These are phyloP conservation scores for Hybognathus amarus DNA, from an alignment of 2,797 vertebrate species.

Conservation along the genomic window DNA sequence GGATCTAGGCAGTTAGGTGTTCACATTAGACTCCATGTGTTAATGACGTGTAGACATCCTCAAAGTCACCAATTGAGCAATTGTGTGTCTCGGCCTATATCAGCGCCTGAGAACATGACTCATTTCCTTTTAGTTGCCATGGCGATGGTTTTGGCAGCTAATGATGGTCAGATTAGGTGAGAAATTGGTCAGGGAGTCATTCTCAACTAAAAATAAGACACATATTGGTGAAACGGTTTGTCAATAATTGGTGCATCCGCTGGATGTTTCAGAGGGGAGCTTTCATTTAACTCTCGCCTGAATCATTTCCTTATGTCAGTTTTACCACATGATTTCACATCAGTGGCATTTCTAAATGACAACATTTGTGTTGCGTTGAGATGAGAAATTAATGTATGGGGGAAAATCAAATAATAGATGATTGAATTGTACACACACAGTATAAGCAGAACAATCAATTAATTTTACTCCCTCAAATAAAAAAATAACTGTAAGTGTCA, in stretches of 20 bases:
- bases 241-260: constrained; percentile 58
- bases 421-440: not conserved
- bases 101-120: constrained; percentile 49
- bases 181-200: constrained; percentile 37
- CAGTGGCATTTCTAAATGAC: not conserved
- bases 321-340: constrained; percentile 23
- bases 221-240: constrained; percentile 52
- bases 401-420: not conserved
- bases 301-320: constrained; percentile 29
- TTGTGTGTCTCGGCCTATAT: constrained; percentile 52
- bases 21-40: constrained; percentile 51
- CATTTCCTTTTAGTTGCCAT: constrained; percentile 72
- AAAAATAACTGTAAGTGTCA: not conserved
- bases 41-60: not conserved
- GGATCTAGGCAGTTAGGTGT: constrained; percentile 59
- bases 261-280: not conserved
- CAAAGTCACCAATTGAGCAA: constrained; percentile 60
- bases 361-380: not conserved
- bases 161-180: constrained; percentile 70
- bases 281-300: not conserved
- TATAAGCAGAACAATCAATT: not conserved
- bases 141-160: constrained; percentile 55
- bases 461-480: not conserved
- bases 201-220: not conserved
- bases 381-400: not conserved